Base-by-base conservation (phyloP, 2,888 invertebrate genomes). In the Sinopyrophorus schimmeli region DNA sequence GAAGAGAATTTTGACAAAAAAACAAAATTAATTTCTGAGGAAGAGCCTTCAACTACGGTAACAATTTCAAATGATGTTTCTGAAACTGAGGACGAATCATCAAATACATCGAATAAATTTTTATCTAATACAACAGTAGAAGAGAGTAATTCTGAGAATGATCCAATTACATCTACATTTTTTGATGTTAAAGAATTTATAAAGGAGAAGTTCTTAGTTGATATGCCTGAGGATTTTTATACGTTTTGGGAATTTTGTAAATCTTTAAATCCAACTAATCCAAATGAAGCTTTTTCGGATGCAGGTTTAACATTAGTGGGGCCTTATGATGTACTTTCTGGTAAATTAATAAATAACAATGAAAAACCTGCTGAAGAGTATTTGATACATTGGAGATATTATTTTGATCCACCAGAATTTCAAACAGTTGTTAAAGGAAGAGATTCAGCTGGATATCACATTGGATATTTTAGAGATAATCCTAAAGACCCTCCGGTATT, bases 391-490 rank as follows among this genome's bases (percentile, higher is more conserved):
- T 94, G 92, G 89, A 81, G 97, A 60, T 96, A 89, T 73, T 92
- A 82, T 69, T 92, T 87, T 72, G 97, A 98, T 76, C 92, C 94
- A 5, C 96, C 97, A 5, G 96, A 97, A 74, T 90, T 95, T 72
- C 90, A 92, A 81, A 87, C 91, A 2, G 76, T 91, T 24, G 70
- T 92, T 35, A 84, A 82, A 68, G 81, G 80, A 12, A 83, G 84
- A 64, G 80, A 82, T 34, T 79, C 79, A 34, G 82, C 81, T 47
- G 86, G 87, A 53, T 84, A 84, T 58, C 95, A 96, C 69, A 83
- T 92, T 64, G 95, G 95, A 3, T 96, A 94, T 72, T 94, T 85
- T 77, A 81, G 93, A 64, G 95, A 96, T 76, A 81, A 82, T 50
- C 89, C 90, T 0, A 77, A 81, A 17, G 83, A 86, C 44, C 72